Evolutionary conservation across 30 jellyfish, hydroid and myxozoan species (phyloP), one percentile per base, ranked within the genome.

Genomic region (Hydractinia symbiolongicarpus): DNA sequence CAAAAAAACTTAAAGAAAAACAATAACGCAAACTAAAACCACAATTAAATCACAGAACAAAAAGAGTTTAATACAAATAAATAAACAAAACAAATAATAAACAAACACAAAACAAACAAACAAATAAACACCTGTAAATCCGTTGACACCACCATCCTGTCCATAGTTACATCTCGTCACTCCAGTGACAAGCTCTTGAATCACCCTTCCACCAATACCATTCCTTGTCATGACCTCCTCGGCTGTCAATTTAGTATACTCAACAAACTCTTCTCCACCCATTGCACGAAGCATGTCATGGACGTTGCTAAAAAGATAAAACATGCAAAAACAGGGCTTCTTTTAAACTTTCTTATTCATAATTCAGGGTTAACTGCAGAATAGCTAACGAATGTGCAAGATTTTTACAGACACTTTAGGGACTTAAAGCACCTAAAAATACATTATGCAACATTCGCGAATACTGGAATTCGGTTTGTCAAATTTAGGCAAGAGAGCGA

Each of bases 101-200:
- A 58, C 17, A 58, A 58, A 11, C 17, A 11, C 10, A 10, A 57
- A 11, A 44, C 82, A 21, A 10, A 51, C 9, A 11, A n/a, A 14
- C 0, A 49, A 5, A 15, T 15, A 83, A 72, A 4, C 81, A 91
- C 97, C 96, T 3, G 96, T 84, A 66, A 91, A 86, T 50, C 89
- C 97, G 78, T 80, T 91, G 30, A 91, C 81, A n/a, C 66, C 74
- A 80, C 78, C 67, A 40, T 83, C 94, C 75, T 91, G 97, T 21
- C 96, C 97, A 67, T 91, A 91, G 69, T 91, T 91, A 76, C 78
- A 54, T 66, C 97, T 61, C 11, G 91, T 53, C 21, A 84, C 96
- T 20, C 95, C 97, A 20, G 89, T 82, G 5, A 90, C 86, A 10
- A 91, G 81, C 72, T 91, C 97, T 67, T 86, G 83, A 14, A 91